A percentile compares a stretch with the other conserved stretches of the same genome.
phyloP scores from a whole-genome alignment of 2,888 invertebrate genomes.

The Agrochola circellaris region DNA sequence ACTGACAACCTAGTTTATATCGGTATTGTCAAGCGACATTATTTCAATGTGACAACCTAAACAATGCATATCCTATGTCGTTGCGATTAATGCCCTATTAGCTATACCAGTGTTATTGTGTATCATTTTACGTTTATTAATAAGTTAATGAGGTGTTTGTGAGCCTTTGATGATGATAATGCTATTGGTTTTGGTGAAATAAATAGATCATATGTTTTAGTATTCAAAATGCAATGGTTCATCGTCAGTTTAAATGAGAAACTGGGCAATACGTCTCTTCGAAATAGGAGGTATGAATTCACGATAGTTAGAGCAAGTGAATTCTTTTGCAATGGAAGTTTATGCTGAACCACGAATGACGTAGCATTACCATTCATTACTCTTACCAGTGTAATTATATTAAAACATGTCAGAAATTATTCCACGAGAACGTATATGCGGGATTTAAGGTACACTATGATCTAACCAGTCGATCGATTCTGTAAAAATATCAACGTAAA shows the following conservation, averaged over 20 bases:
- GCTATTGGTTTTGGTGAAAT: not conserved
- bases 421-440: no score
- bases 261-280: not conserved
- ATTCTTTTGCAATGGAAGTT: not conserved
- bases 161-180: conserved; percentile 42
- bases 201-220: not conserved
- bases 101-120: conserved; percentile 50
- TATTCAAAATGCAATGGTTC: not conserved
- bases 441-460: no score
- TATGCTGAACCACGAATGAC: not conserved
- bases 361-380: not conserved
- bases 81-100: conserved; percentile 65
- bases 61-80: conserved; percentile 70
- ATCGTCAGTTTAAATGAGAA: not conserved
- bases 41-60: conserved; percentile 73
- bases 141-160: conserved; percentile 51
- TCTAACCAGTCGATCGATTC: no score
- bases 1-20: conserved; percentile 71
- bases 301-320: not conserved
- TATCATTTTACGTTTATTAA: conserved; percentile 62
- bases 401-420: not conserved
- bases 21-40: conserved; percentile 63
- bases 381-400: not conserved
- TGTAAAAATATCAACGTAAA: no score
- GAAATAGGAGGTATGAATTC: not conserved